Conservation (phyloP, 2,888 invertebrate genomes). For the Anthrax anthrax region DNA sequence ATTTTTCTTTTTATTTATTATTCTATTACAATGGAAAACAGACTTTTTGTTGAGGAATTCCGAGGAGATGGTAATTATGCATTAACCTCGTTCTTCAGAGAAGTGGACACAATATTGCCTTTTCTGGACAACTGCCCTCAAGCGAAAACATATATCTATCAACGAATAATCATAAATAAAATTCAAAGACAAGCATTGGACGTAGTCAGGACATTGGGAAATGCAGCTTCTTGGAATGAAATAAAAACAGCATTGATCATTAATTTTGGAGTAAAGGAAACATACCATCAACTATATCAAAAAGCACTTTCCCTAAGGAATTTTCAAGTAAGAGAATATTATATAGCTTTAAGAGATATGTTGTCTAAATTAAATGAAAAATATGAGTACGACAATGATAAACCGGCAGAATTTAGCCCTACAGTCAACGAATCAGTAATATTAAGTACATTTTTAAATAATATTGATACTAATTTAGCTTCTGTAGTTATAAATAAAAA, state of each 20-base stretch:
- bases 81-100: conserved; percentile 5
- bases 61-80: conserved; percentile 5
- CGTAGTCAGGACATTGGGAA: conserved; percentile 9
- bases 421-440: conserved; percentile 11
- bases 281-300: conserved; percentile 9
- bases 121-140: neutral
- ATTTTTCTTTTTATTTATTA: too few species aligned
- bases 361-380: conserved; percentile 13
- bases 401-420: conserved; percentile 12
- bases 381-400: conserved; percentile 12
- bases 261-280: conserved; percentile 13
- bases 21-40: too few species aligned
- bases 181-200: conserved; percentile 14
- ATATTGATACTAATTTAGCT: conserved; percentile 13
- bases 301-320: conserved; percentile 6
- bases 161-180: conserved; percentile 13
- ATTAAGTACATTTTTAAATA: conserved; percentile 13
- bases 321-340: conserved; percentile 9
- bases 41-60: too few species aligned
- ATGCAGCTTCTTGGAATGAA: conserved; percentile 8
- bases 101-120: conserved; percentile 4
- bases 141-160: conserved; percentile 5
- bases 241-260: conserved; percentile 7
- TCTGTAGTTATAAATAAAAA: too few species aligned
- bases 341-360: conserved; percentile 8